Evolutionary conservation across 2,888 invertebrate species (phyloP), one percentile per base, ranked within the genome.

Genomic region (Leptarthrus brevirostris): DNA sequence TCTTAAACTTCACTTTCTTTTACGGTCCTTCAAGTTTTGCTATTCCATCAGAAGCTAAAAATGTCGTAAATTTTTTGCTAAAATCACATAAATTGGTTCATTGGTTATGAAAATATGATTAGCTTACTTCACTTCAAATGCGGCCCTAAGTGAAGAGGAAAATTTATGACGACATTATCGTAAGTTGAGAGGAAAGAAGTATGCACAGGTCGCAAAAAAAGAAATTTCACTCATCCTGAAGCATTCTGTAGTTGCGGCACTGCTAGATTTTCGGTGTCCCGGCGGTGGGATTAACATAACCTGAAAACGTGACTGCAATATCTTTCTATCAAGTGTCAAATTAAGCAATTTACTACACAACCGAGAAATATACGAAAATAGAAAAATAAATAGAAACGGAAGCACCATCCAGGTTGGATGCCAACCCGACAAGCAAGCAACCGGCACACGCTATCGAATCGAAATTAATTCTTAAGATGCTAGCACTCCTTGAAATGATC

Each of bases 301-400:
- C 72, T 56, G 69, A 22, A 64, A 64, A 74, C 74, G 74, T 74
- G 74, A 72, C 74, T 66, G 56, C 54, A 72, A 74, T 66, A 74
- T 44, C 72, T 74, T 74, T 74, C 74, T 30, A 66, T 72, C 74
- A 72, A 72, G 40, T 72, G 74, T 74, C 74, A 74, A 74, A 74
- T 74, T 74, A 72, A 72, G 72, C 56, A 74, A 74, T 72, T 72
- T 74, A 54, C 56, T 44, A 22, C n/a, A 52, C 52, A 18, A 69
- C 52, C 30, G 12, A 69, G 52, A 69, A 69, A 69, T 69, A 52
- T 69, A 24, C 52, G 52, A 69, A 69, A 69, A 69, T 52, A 52
- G 69, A 69, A 69, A 69, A 69, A 34, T 52, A 34, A 52, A 30
- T 69, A 49, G 34, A 26, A 40, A 20, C 30, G 20, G 36, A 61